Conservation (phyloP, 2,888 invertebrate species). For the Lepidonotus clava region DNA sequence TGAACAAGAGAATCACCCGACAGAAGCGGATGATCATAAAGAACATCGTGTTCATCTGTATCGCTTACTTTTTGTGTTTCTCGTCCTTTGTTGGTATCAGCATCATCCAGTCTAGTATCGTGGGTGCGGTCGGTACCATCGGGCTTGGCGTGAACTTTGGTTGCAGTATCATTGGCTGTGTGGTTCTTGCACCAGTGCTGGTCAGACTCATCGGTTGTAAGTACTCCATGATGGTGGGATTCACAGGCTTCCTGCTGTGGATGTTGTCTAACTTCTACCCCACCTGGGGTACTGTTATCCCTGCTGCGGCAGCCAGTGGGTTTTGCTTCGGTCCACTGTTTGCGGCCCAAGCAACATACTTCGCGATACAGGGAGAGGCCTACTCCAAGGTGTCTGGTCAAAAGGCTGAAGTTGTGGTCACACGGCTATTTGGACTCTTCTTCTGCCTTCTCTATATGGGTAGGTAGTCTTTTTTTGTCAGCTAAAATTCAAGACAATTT, state of each 20-base stretch:
- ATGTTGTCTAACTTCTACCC: conserved; percentile 50
- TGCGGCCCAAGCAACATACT: conserved; percentile 51
- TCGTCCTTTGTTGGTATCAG: conserved; percentile 39
- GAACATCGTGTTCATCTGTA: conserved; percentile 23
- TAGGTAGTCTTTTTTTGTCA: no score
- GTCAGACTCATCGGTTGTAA: conserved; percentile 36
- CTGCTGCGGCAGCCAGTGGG: conserved; percentile 27
- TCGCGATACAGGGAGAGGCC: conserved; percentile 28
- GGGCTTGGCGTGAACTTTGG: conserved; percentile 49
- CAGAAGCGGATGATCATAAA: conserved; percentile 42
- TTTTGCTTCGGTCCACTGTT: conserved; percentile 41
- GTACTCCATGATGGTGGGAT: conserved; percentile 32
- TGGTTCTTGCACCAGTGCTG: conserved; percentile 29
- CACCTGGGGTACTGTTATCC: not conserved
- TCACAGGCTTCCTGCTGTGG: conserved; percentile 44
- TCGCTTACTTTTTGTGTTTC: conserved; percentile 40
- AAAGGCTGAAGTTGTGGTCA: conserved; percentile 32
- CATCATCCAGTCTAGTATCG: conserved; percentile 42
- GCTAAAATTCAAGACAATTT: no score
- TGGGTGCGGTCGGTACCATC: conserved; percentile 44
- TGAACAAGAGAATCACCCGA: not conserved
- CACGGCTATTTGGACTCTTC: conserved; percentile 50
- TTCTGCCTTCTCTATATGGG: conserved; percentile 52
- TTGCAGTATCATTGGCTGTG: conserved; percentile 17
- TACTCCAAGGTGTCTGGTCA: conserved; percentile 29